A percentile compares a stretch with the other conserved stretches of the same genome.
Evolutionary conservation across 1,140 invertebrate species (phyloP).

Genomic region (Philopotamus ludificatus): DNA sequence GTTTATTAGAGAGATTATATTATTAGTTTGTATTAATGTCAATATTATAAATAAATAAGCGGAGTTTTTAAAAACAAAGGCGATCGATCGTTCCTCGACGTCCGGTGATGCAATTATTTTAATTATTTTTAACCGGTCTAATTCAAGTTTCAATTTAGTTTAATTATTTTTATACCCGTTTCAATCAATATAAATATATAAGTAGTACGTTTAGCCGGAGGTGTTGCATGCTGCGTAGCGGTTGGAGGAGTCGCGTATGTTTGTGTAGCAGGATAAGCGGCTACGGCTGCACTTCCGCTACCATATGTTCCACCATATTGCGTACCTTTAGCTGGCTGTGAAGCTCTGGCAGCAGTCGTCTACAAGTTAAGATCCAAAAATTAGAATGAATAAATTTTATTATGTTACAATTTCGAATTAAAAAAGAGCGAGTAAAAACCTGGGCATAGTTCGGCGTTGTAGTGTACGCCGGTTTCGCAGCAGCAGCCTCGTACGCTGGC

Average conservation of each 20-base stretch:
- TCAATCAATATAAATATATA: no score
- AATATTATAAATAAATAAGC: no score
- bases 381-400: no score
- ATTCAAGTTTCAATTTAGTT: no score
- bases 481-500: conserved; percentile 56
- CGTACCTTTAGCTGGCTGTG: conserved; percentile 45
- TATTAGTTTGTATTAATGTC: no score
- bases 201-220: conserved; percentile 53
- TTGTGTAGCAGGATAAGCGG: conserved; percentile 47
- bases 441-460: conserved; percentile 63
- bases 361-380: conserved; percentile 26
- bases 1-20: no score
- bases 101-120: no score
- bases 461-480: conserved; percentile 66
- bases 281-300: conserved; percentile 45
- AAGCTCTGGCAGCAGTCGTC: conserved; percentile 42
- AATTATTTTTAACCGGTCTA: no score
- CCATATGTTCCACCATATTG: conserved; percentile 51
- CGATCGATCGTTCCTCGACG: no score
- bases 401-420: background rate
- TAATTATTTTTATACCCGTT: no score
- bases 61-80: no score
- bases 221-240: conserved; percentile 49
- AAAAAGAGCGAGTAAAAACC: conserved; percentile 43
- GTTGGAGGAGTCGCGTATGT: conserved; percentile 46